Conservation (phyloP, 2,797 vertebrate species). For the Eurystomus glaucurus region DNA sequence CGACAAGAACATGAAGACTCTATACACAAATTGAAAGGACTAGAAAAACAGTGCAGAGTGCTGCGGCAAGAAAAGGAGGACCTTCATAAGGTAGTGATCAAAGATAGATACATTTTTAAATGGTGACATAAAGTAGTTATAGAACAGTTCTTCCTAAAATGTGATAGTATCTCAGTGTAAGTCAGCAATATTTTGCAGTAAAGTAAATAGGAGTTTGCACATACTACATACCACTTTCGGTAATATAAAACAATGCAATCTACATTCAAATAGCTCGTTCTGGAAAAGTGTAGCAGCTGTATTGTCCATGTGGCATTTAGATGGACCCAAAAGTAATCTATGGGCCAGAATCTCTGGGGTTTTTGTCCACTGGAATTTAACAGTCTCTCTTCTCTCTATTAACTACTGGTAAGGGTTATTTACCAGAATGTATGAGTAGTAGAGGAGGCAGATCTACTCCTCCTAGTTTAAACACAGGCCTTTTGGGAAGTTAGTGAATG, state of each 20-base stretch:
- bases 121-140: background rate
- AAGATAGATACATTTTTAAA: background rate
- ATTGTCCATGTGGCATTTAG: background rate
- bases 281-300: background rate
- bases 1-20: slow-evolving; percentile 93
- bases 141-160: background rate
- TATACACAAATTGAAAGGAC: slow-evolving; percentile 88
- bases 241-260: background rate
- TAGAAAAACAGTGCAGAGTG: slow-evolving; percentile 92
- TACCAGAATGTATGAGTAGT: background rate
- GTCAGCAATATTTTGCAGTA: background rate
- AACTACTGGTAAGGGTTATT: background rate
- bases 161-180: background rate
- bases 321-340: background rate
- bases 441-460: background rate
- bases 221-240: background rate
- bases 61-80: slow-evolving; percentile 94
- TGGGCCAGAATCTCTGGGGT: background rate
- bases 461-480: background rate
- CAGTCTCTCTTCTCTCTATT: background rate
- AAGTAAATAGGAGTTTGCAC: background rate
- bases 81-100: slow-evolving; percentile 89
- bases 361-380: background rate
- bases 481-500: background rate
- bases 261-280: background rate